Base-by-base conservation (phyloP, 1,140 invertebrate genomes). In the Heliconius nattereri region DNA sequence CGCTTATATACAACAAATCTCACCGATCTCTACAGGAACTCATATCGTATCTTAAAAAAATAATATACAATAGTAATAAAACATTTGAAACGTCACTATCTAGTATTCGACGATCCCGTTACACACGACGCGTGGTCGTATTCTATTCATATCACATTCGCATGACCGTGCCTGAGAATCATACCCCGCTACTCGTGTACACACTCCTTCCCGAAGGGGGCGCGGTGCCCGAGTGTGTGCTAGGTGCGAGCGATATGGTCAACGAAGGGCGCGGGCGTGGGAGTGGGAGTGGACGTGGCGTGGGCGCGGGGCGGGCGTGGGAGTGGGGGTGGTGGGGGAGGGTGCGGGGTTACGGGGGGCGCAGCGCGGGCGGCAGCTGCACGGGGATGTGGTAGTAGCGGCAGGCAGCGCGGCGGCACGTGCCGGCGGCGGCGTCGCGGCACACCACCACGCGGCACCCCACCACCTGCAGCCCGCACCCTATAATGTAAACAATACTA, bases 381-480 rank as follows among this genome's bases (percentile, higher is more conserved):
- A 97, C 96, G 88, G 97, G 97, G 96, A 98, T 98, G 96, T 98
- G 97, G 96, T 98, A 98, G 96, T 98, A 98, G 97, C 98, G 98
- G 97, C 98, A 98, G 94, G 97, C 96, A 93, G 97, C 97, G 92
- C 98, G 97, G 89, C 96, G 96, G 95, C 98, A 98, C 94, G 97
- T 97, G 91, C 98, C 98, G 93, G 98, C 98, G 89, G 97, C 98
- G 94, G 97, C 97, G 96, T 98, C 98, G 93, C 98, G 97, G 95
- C 98, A 99, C 89, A 98, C 98, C 93, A 98, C 98, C 95, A 98
- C 98, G 94, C 97, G 97, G 94, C 98, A 97, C 95, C 98, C 98
- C 95, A 97, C 97, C 95, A 98, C 97, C 96, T 98, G 98, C 96
- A 98, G 97, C 94, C 96, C 96, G 95, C 98, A 97, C 96, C 98